Percentiles rank a stretch among this genome's conserved stretches.
phyloP scores from a whole-genome alignment of 2,888 invertebrate genomes.

The Cryptus armator region DNA sequence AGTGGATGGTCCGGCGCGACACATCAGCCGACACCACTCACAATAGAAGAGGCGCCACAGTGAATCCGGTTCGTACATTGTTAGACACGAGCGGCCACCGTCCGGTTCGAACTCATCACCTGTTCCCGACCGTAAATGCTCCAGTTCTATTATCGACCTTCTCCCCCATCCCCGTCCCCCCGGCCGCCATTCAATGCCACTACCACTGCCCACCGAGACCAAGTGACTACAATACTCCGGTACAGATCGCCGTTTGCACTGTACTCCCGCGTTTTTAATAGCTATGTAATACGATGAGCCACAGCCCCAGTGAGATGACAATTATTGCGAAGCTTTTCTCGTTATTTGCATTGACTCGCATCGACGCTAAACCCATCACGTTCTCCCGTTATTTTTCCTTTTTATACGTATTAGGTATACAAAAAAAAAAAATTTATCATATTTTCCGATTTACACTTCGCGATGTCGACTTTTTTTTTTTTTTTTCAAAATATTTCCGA shows the following conservation, averaged over 20 bases:
- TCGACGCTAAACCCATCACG: not conserved
- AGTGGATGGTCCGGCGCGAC: constrained; percentile 52
- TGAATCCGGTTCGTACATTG: constrained; percentile 65
- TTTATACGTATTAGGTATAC: not conserved
- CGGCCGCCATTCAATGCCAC: constrained; percentile 41
- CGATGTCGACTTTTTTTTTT: no score
- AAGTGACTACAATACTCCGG: constrained; percentile 38
- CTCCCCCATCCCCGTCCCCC: constrained; percentile 7
- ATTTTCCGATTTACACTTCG: no score
- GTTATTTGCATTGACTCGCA: not conserved
- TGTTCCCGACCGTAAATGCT: constrained; percentile 66
- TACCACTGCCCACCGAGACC: constrained; percentile 8
- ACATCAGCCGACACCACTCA: constrained; percentile 58
- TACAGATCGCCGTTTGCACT: not conserved
- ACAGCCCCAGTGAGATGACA: not conserved
- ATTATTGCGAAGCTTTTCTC: not conserved
- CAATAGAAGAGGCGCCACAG: constrained; percentile 64
- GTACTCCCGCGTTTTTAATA: not conserved
- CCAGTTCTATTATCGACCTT: constrained; percentile 64
- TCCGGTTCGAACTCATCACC: constrained; percentile 66
- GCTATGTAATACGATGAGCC: not conserved
- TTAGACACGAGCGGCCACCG: constrained; percentile 61
- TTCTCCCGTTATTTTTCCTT: not conserved
- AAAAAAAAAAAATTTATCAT: no score
- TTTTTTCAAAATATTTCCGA: no score